Conservation (phyloP, 2,113 vertebrate species). For the Perca schrenkii region DNA sequence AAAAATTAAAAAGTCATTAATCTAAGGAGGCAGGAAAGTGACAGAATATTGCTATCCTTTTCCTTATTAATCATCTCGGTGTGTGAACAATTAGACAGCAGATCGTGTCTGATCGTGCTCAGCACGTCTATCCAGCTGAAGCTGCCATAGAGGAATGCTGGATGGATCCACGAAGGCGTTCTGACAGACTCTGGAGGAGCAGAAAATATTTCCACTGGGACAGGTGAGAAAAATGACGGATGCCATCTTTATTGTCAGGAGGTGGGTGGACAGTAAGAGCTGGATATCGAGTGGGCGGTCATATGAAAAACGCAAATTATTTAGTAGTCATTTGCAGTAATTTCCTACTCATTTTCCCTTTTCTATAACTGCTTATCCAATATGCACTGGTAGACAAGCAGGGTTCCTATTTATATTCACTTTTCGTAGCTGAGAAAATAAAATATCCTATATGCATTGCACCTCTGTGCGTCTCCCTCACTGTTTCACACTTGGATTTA, state of each 20-base stretch:
- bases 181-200: too few relatives aligned
- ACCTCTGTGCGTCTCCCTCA: not conserved
- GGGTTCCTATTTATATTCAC: not conserved
- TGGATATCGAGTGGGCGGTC: not conserved
- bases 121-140: not conserved
- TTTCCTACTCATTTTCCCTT: not conserved
- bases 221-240: not conserved
- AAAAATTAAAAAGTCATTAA: conserved; percentile 22
- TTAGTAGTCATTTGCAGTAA: not conserved
- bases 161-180: conserved; percentile 15
- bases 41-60: conserved; percentile 32
- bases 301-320: not conserved
- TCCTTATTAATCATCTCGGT: conserved; percentile 47
- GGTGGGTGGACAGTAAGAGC: not conserved
- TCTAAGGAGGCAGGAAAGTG: conserved; percentile 14
- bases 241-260: not conserved
- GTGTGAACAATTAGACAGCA: conserved; percentile 36
- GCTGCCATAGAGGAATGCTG: not conserved
- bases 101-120: conserved; percentile 26
- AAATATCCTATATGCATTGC: not conserved
- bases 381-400: not conserved
- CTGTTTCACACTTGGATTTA: conserved; percentile 9
- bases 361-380: not conserved
- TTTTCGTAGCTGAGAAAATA: not conserved
- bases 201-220: not conserved